Evolutionary conservation across 1,140 invertebrate genomes (phyloP).

Genomic region (Diuraphis noxia): DNA sequence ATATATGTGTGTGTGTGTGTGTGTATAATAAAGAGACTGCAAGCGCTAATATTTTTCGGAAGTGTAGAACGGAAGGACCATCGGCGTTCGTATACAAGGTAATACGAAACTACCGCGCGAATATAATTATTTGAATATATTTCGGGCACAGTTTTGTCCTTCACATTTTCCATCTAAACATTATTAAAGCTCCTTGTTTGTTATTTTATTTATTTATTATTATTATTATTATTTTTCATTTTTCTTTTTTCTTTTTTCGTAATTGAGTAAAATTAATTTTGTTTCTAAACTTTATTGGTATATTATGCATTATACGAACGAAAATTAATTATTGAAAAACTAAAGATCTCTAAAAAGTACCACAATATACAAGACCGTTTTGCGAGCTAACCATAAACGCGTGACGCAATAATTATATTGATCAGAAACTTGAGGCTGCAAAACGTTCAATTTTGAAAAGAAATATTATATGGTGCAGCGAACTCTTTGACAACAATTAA

Average conservation of each 20-base stretch:
- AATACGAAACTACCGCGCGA: not conserved
- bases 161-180: slow-evolving; percentile 18
- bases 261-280: slow-evolving; percentile 46
- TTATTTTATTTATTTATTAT: slow-evolving; percentile 23
- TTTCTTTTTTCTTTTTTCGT: not conserved
- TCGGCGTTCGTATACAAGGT: not conserved
- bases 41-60: not conserved
- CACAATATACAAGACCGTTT: not conserved
- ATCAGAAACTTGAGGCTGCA: too few species aligned
- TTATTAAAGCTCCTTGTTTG: slow-evolving; percentile 17
- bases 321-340: slow-evolving; percentile 35
- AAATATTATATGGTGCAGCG: not conserved
- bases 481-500: not conserved
- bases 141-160: not conserved
- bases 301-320: not conserved
- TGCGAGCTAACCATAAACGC: not conserved
- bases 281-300: not conserved
- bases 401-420: not conserved
- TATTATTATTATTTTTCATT: too few species aligned
- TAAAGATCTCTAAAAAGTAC: slow-evolving; percentile 14
- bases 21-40: not conserved
- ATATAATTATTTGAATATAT: not conserved
- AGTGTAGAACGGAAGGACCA: not conserved
- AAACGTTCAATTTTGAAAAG: not conserved
- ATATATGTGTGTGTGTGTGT: too few species aligned